These are phyloP conservation scores for Lordiphosa fenestrarum DNA, from an alignment of 2,888 invertebrate genomes.

Conservation along the genomic window DNA sequence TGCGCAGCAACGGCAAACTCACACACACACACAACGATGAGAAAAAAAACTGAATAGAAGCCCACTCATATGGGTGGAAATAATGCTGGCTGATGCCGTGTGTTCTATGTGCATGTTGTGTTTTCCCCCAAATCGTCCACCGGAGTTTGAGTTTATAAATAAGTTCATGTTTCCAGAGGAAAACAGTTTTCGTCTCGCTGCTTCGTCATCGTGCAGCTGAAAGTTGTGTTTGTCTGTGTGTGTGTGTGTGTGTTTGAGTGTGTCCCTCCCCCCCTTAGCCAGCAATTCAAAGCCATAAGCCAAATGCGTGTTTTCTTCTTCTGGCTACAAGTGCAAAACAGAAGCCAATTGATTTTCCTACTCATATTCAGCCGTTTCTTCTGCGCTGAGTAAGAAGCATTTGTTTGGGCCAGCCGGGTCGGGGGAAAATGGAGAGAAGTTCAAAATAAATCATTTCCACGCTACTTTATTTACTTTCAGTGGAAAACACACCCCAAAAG, in stretches of 20 bases:
- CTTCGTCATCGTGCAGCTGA: constrained; percentile 62
- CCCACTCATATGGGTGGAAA: constrained; percentile 65
- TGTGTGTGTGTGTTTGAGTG: constrained; percentile 18
- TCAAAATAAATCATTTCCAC: constrained; percentile 22
- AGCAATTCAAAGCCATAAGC: constrained; percentile 20
- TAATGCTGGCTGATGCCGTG: constrained; percentile 52
- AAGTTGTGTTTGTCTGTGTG: constrained; percentile 46
- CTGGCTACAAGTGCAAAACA: constrained; percentile 64
- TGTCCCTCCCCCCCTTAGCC: constrained; percentile 25
- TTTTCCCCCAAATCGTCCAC: constrained; percentile 50
- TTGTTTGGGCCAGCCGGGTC: constrained; percentile 1
- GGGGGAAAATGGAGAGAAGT: constrained; percentile 9
- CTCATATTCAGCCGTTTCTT: constrained; percentile 36
- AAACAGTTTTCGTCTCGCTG: constrained; percentile 51
- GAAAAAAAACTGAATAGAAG: constrained; percentile 55
- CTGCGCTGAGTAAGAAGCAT: constrained; percentile 36
- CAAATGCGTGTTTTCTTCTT: constrained; percentile 59
- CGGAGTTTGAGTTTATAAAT: constrained; percentile 77
- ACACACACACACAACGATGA: constrained; percentile 50
- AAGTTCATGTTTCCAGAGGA: constrained; percentile 71
- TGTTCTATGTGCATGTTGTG: constrained; percentile 45
- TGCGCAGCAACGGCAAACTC: constrained; percentile 68
- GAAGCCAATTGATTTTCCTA: constrained; percentile 68
- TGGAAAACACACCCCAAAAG: constrained; percentile 76
- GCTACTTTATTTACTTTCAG: constrained; percentile 63